Base-by-base conservation (phyloP, 2,888 invertebrate genomes). In the Phaonia tiefii region DNA sequence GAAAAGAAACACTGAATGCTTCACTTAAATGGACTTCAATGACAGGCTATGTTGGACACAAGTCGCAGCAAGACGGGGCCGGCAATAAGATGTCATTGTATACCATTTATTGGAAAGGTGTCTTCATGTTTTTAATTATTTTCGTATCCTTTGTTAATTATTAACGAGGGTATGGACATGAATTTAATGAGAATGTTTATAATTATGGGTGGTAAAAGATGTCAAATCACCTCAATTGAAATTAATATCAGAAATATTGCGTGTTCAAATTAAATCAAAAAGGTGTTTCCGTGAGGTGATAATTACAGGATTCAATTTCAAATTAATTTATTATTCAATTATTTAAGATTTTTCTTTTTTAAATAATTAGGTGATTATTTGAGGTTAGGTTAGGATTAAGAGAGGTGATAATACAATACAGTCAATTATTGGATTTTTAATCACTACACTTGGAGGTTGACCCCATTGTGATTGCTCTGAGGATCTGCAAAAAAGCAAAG, bases 11-110 rank as follows among this genome's bases (percentile, higher is more conserved):
- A 25, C 8, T 2, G 10, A 2, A n/a, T 17, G 5, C 46, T 5
- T 49, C 20, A 26, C 39, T 63, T 42, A 42, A 63, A 63, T 63
- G 63, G 63, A 39, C 39, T 63, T 37, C 42, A 63, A 63, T 63
- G 42, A 42, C 63, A 63, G 13, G 63, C 39, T 39, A 63, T 22
- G 22, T 15, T 15, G 42, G 3, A 31, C 31, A 42, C 63, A 11
- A 20, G 63, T 22, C 17, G 39, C 20, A 17, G 22, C 37, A 39
- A 60, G 8, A 7, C 60, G 2, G 13, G 13, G 54, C 22, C 25
- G 54, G 13, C 22, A 63, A 20, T 63, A 42, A 20, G 22, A 42
- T 11, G 37, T 20, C 15, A 1, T 22, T 42, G 39, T 63, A 22
- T 4, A 37, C 17, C 15, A 3, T 39, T 20, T 22, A 8, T 42